Evolutionary conservation across 92 coral and sea anemone species (phyloP), one percentile per base, ranked within the genome.

Genomic region (Bergia puertoricense): DNA sequence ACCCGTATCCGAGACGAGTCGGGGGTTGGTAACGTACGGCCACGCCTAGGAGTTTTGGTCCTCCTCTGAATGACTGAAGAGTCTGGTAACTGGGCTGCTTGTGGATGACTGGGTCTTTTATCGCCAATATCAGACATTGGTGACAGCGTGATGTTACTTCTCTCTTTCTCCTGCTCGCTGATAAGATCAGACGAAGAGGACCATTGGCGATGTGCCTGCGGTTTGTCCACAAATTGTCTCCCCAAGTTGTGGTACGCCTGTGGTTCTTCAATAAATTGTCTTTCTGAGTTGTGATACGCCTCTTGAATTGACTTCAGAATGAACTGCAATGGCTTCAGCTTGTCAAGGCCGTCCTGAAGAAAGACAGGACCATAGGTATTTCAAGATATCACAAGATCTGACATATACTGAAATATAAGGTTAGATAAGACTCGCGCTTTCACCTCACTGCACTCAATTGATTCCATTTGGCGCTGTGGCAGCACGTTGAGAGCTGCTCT

Each of bases 141-240:
- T 11, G 98, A 93, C 13, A 95, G 89, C 30, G 96, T 91, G 45
- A 95, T 93, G 48, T 89, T 89, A 11, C 87, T 84, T 50, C 79
- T 84, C 78, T 89, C 93, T 74, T 93, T 90, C 84, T 90, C 92
- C 82, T 94, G 95, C 71, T 95, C 98, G 80, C 93, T 90, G 46
- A 95, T 90, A 67, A 95, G 92, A 74, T 95, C 98, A 16, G 98
- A 95, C 4, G 98, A 93, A 14, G 98, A 95, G 39, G 98, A 94
- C 98, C 98, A 95, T 80, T 91, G 93, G 22, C 95, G 91, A 57
- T 89, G 93, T 37, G 89, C 90, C 62, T 88, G 88, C 74, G 79
- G 74, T 13, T 81, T 92, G 69, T 78, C 89, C 23, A 77, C 85
- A 78, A 82, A 73, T 8, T 85, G 86, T 48, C 89, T 86, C 62